phyloP scores from a whole-genome alignment of 2,113 vertebrate species.

The Pachypanchax playfairii region DNA sequence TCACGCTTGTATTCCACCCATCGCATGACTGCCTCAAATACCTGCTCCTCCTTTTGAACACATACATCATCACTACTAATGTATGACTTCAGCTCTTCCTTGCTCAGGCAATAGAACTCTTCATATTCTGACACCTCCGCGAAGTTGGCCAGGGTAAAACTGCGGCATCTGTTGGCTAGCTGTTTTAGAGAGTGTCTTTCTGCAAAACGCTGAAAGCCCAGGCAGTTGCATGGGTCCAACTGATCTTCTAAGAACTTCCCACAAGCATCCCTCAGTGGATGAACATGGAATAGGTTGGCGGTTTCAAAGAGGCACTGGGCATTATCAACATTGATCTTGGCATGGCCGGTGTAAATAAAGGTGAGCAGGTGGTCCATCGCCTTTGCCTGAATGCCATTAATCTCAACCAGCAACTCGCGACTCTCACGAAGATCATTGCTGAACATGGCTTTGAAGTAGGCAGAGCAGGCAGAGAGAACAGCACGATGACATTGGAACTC shows the following conservation, averaged over 20 bases:
- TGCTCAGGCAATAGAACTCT: conserved; percentile 90
- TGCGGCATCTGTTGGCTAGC: conserved; percentile 90
- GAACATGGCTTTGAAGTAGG: conserved; percentile 97
- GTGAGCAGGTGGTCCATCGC: conserved; percentile 97
- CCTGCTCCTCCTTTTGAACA: conserved; percentile 92
- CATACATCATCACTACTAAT: conserved; percentile 91
- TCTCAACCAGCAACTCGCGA: conserved; percentile 93
- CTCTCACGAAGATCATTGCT: conserved; percentile 94
- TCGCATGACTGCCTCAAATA: conserved; percentile 96
- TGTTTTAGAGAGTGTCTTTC: conserved; percentile 94
- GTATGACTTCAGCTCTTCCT: conserved; percentile 95
- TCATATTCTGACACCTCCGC: conserved; percentile 92
- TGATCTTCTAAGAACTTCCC: conserved; percentile 98
- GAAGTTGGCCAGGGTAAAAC: conserved; percentile 89
- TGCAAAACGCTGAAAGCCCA: conserved; percentile 96
- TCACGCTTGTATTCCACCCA: conserved; percentile 93
- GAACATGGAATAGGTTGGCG: conserved; percentile 96
- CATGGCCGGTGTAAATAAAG: conserved; percentile 96
- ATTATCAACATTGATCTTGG: conserved; percentile 96
- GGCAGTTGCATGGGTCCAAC: conserved; percentile 95
- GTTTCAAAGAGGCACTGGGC: conserved; percentile 98
- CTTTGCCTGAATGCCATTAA: conserved; percentile 93
- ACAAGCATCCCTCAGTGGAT: conserved; percentile 90
- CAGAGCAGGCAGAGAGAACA: conserved; percentile 92
- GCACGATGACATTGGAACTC: conserved; percentile 96